phyloP scores from a whole-genome alignment of 2,113 vertebrate genomes.

The Actenoides hombroni region DNA sequence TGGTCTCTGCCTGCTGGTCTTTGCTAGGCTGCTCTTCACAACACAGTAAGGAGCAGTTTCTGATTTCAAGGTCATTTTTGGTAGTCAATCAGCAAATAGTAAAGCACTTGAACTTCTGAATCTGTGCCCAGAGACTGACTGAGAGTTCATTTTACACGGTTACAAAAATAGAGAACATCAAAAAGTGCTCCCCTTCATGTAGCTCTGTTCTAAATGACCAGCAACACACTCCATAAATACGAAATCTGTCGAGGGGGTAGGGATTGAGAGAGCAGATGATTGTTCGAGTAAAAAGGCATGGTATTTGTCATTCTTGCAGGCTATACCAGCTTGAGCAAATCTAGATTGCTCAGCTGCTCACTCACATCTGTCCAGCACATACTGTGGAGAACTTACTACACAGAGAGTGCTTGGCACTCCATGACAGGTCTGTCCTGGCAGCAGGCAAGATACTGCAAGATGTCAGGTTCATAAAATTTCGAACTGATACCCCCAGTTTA shows the following conservation, averaged over 20 bases:
- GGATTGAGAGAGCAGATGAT: neutral
- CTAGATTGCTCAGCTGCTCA: neutral
- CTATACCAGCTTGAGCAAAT: neutral
- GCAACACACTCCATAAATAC: neutral
- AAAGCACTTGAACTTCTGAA: neutral
- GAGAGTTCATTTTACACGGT: neutral
- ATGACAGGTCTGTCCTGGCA: neutral
- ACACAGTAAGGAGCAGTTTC: neutral
- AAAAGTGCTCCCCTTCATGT: neutral
- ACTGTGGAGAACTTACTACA: neutral
- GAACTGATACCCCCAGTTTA: neutral
- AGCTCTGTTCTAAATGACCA: neutral
- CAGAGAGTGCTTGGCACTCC: neutral
- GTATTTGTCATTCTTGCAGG: neutral
- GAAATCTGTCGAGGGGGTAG: neutral
- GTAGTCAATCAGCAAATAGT: neutral
- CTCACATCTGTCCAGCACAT: neutral
- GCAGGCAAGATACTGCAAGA: neutral
- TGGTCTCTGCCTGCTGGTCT: neutral
- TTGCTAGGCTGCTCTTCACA: neutral
- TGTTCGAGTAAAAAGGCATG: neutral
- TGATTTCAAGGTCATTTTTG: neutral
- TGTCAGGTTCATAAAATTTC: neutral
- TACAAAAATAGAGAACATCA: neutral
- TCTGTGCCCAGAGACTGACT: neutral